Evolutionary conservation across 2,888 invertebrate genomes (phyloP).

Genomic region (Cremastinae sp.): DNA sequence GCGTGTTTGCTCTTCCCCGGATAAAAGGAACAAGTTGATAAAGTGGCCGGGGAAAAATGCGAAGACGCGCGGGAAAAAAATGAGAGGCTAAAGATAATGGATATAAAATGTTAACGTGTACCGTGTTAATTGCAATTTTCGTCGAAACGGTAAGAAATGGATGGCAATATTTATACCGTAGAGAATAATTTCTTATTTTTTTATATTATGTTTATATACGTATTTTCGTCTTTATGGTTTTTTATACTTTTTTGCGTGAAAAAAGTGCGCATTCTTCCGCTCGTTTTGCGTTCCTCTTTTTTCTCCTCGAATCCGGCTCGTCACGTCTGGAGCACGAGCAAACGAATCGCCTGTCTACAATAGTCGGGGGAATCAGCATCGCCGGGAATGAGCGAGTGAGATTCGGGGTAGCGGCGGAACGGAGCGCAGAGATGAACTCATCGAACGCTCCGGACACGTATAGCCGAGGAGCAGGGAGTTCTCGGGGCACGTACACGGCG

Average conservation of each 20-base stretch:
- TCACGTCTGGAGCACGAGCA: slow-evolving; percentile 52
- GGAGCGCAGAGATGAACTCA: slow-evolving; percentile 53
- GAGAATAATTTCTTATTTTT: too few species aligned
- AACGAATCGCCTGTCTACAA: slow-evolving; percentile 30
- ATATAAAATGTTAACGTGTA: too few species aligned
- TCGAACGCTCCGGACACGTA: slow-evolving; percentile 60
- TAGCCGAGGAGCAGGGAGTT: slow-evolving; percentile 35
- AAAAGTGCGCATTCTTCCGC: not conserved
- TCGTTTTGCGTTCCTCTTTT: slow-evolving; percentile 1
- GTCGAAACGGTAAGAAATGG: too few species aligned
- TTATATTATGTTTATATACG: too few species aligned
- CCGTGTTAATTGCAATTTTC: not conserved
- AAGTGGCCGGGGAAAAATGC: not conserved
- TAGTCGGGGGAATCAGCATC: slow-evolving; percentile 23
- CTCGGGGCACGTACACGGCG: slow-evolving; percentile 46
- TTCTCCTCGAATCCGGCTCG: not conserved
- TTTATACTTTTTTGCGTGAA: slow-evolving; percentile 42
- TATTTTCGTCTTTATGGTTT: too few species aligned
- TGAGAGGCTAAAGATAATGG: not conserved
- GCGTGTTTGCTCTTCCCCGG: slow-evolving; percentile 33
- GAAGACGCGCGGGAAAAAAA: not conserved
- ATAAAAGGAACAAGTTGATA: not conserved
- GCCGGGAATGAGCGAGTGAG: slow-evolving; percentile 38
- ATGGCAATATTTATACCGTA: too few species aligned
- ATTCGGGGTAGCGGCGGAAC: too few species aligned